Conservation (phyloP, 1,140 invertebrate genomes). For the Teleopsis dalmanni region DNA sequence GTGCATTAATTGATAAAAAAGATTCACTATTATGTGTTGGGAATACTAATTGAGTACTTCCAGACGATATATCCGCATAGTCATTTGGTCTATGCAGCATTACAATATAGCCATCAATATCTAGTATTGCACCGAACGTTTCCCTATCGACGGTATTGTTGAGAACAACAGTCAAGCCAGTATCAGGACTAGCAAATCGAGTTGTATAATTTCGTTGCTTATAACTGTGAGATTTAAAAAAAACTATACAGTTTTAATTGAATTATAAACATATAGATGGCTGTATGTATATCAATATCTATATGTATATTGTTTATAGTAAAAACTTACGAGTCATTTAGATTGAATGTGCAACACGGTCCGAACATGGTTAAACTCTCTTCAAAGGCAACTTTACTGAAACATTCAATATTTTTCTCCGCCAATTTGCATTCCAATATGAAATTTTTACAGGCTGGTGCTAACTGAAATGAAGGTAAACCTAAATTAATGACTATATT, state of each 20-base stretch:
- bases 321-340: slow-evolving; percentile 5
- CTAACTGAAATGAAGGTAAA: slow-evolving; percentile 11
- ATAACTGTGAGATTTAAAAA: slow-evolving; percentile 6
- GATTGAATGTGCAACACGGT: slow-evolving; percentile 32
- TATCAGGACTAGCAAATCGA: slow-evolving; percentile 26
- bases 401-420: slow-evolving; percentile 23
- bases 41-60: slow-evolving; percentile 6
- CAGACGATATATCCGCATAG: slow-evolving; percentile 9
- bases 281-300: too few species aligned
- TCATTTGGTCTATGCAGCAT: slow-evolving; percentile 14
- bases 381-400: slow-evolving; percentile 15
- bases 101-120: slow-evolving; percentile 17
- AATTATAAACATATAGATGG: too few species aligned
- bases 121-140: slow-evolving; percentile 25
- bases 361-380: slow-evolving; percentile 25
- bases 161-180: slow-evolving; percentile 42
- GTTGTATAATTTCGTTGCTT: slow-evolving; percentile 9
- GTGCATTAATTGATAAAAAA: slow-evolving; percentile 15
- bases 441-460: slow-evolving; percentile 30
- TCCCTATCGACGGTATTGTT: slow-evolving; percentile 36
- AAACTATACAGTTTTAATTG: background rate
- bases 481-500: background rate
- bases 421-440: slow-evolving; percentile 25
- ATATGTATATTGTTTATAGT: too few species aligned
- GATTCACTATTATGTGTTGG: slow-evolving; percentile 5